Evolutionary conservation across 2,888 invertebrate species (phyloP).

Genomic region (Syrista parreyssii): DNA sequence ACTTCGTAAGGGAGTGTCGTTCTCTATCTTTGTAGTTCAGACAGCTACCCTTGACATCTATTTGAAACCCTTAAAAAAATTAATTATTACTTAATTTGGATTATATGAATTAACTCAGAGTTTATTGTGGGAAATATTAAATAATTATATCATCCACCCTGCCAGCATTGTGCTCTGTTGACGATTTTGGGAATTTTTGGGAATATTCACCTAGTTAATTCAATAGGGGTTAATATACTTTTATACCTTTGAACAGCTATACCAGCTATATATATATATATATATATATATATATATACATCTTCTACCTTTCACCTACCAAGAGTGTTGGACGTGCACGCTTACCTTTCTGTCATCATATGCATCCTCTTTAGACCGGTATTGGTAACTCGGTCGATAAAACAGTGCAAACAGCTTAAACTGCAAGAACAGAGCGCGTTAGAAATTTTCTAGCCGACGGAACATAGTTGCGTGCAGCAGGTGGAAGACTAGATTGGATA

Average conservation of each 20-base stretch:
- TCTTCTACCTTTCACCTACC: background rate
- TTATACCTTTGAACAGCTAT: background rate
- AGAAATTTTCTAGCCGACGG: constrained; percentile 37
- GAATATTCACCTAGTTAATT: background rate
- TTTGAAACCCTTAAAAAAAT: background rate
- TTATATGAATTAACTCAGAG: background rate
- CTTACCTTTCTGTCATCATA: background rate
- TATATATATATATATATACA: no score
- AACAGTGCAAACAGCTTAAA: constrained; percentile 33
- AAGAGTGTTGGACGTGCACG: background rate
- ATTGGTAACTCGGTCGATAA: constrained; percentile 6
- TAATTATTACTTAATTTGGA: background rate
- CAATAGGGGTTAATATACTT: background rate
- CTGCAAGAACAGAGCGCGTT: constrained; percentile 28
- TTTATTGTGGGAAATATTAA: background rate
- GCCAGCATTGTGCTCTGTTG: background rate
- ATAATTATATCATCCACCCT: background rate
- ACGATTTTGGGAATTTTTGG: background rate
- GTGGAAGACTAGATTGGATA: constrained; percentile 50
- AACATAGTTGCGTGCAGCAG: constrained; percentile 43
- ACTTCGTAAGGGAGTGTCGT: constrained; percentile 18
- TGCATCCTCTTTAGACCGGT: background rate
- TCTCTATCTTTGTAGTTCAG: background rate
- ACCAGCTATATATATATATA: background rate
- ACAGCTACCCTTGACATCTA: background rate